Evolutionary conservation across 2,888 invertebrate genomes (phyloP).

Genomic region (Spodoptera littoralis): DNA sequence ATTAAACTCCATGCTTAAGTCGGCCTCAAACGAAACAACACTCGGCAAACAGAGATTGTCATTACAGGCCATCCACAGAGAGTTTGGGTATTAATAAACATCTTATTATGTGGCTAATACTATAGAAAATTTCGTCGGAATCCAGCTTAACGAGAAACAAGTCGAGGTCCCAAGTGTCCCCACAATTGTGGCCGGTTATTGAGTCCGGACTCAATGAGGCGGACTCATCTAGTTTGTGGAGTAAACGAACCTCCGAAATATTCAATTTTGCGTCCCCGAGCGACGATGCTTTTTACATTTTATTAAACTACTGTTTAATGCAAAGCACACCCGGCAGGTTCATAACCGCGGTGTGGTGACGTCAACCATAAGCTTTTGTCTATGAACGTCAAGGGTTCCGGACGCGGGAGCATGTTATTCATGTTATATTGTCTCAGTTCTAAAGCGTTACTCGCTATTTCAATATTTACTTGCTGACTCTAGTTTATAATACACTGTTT

Average conservation of each 20-base stretch:
- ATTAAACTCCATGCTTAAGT: constrained; percentile 4
- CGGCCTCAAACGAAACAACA: constrained; percentile 10
- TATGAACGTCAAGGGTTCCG: constrained; percentile 28
- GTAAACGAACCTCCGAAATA: constrained; percentile 59
- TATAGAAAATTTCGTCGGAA: constrained; percentile 42
- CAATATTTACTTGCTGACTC: constrained; percentile 15
- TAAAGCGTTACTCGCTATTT: constrained; percentile 11
- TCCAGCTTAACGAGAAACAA: constrained; percentile 50
- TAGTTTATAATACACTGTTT: too few relatives aligned
- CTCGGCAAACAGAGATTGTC: constrained; percentile 33
- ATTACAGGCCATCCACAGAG: constrained; percentile 29
- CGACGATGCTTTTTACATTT: constrained; percentile 55
- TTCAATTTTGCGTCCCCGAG: constrained; percentile 61
- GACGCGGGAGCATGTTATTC: constrained; percentile 26
- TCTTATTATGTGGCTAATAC: constrained; percentile 41
- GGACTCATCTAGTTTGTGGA: constrained; percentile 58
- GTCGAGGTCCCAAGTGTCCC: constrained; percentile 48
- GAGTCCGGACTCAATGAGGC: constrained; percentile 58
- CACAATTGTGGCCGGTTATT: constrained; percentile 57
- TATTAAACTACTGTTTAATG: constrained; percentile 55
- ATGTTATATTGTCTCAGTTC: constrained; percentile 23
- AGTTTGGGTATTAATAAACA: constrained; percentile 48
- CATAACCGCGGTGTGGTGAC: constrained; percentile 36
- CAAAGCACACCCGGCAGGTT: constrained; percentile 39
- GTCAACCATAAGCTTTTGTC: constrained; percentile 42